Evolutionary conservation across 2,113 vertebrate species (phyloP).

Genomic region (Cinclus mexicanus): DNA sequence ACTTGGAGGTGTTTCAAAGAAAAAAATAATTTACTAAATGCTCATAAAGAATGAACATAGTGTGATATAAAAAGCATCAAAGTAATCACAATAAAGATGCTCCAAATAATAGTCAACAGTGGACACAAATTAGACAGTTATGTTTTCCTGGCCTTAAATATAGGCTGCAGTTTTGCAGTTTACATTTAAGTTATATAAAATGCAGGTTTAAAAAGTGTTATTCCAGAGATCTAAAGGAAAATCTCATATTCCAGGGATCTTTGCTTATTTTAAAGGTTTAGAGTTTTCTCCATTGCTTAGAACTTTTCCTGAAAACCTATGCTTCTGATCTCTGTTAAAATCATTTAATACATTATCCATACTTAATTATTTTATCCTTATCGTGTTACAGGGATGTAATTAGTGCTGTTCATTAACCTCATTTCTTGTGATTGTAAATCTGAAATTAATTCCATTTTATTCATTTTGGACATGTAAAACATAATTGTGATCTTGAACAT

Average conservation of each 20-base stretch:
- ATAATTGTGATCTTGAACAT: neutral
- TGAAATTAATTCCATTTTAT: slow-evolving; percentile 28
- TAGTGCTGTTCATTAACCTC: slow-evolving; percentile 24
- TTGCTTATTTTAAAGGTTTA: neutral
- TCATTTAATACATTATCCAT: neutral
- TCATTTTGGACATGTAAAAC: neutral
- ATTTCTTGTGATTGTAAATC: neutral
- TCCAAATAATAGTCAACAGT: neutral
- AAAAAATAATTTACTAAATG: neutral
- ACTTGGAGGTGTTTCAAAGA: neutral
- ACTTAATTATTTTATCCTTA: neutral
- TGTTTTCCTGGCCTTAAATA: neutral
- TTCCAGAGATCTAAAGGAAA: neutral
- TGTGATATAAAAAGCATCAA: neutral
- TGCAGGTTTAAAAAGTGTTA: neutral
- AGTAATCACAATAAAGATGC: neutral
- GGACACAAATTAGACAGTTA: neutral
- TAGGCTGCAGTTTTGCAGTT: neutral
- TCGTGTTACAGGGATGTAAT: neutral
- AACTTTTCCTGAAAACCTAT: neutral
- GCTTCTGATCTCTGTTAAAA: neutral
- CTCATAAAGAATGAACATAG: neutral
- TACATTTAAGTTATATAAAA: neutral
- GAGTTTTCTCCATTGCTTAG: neutral
- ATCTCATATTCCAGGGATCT: neutral